These are phyloP conservation scores for Lottia scabra DNA, from an alignment of 2,888 invertebrate species.

Conservation along the genomic window DNA sequence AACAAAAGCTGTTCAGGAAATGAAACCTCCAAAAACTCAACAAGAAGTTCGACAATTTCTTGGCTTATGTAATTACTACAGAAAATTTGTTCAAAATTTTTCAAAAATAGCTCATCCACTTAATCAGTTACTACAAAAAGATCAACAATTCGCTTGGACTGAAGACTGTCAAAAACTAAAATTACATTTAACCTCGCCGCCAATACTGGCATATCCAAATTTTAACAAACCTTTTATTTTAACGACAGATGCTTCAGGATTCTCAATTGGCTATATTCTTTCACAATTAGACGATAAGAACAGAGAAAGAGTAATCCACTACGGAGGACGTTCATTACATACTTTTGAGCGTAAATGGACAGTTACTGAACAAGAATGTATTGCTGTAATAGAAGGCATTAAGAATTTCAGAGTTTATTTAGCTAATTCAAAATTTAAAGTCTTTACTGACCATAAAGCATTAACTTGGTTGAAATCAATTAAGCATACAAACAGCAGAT, in stretches of 20 bases:
- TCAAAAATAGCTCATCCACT: constrained; percentile 33
- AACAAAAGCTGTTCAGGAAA: constrained; percentile 13
- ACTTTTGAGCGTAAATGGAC: too few species aligned
- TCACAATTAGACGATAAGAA: too few species aligned
- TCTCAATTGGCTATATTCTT: constrained; percentile 29
- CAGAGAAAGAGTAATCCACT: too few species aligned
- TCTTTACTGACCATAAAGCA: too few species aligned
- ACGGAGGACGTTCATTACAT: too few species aligned
- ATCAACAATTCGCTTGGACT: constrained; percentile 31
- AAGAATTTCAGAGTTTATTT: constrained; percentile 33
- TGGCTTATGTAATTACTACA: constrained; percentile 31
- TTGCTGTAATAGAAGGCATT: constrained; percentile 37
- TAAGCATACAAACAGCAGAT: too few species aligned
- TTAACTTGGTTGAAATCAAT: too few species aligned
- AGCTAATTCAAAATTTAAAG: constrained; percentile 19
- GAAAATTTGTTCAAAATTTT: constrained; percentile 30
- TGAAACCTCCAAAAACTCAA: constrained; percentile 27
- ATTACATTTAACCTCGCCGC: constrained; percentile 19
- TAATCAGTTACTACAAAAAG: constrained; percentile 28
- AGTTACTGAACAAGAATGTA: constrained; percentile 33
- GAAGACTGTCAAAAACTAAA: constrained; percentile 27
- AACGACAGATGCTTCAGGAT: constrained; percentile 30
- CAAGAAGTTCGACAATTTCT: constrained; percentile 26
- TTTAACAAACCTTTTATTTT: constrained; percentile 28
- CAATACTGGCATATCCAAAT: constrained; percentile 34